Evolutionary conservation across 2,888 invertebrate species (phyloP).

Genomic region (Biston stratarius): DNA sequence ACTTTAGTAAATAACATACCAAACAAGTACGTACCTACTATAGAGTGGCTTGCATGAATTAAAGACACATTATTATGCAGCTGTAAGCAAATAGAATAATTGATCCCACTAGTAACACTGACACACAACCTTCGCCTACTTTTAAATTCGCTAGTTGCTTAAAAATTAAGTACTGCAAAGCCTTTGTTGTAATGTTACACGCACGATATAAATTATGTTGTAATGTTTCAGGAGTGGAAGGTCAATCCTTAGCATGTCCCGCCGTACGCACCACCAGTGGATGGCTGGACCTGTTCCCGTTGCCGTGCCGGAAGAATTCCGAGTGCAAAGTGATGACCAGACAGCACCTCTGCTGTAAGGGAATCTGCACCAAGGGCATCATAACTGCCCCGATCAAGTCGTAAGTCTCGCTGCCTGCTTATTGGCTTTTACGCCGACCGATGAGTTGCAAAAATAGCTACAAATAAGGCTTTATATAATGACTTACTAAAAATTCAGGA

Average conservation of each 20-base stretch:
- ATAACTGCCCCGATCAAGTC: conserved; percentile 61
- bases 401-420: conserved; percentile 53
- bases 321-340: conserved; percentile 86
- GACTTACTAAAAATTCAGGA: no score
- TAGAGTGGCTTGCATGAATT: no score
- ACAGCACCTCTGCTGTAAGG: conserved; percentile 85
- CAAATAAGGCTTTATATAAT: background rate
- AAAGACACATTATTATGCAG: no score
- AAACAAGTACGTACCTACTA: no score
- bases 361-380: conserved; percentile 82
- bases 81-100: no score
- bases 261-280: conserved; percentile 80
- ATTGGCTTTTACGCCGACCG: background rate
- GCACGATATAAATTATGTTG: background rate
- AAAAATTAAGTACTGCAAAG: no score
- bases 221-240: conserved; percentile 51
- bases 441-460: background rate
- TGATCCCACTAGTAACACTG: no score
- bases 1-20: no score
- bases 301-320: conserved; percentile 82
- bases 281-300: conserved; percentile 84
- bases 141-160: no score
- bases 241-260: conserved; percentile 74
- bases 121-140: no score
- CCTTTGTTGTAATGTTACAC: no score